Conservation (phyloP, 2,888 invertebrate species). For the Eupelmus urozonus region DNA sequence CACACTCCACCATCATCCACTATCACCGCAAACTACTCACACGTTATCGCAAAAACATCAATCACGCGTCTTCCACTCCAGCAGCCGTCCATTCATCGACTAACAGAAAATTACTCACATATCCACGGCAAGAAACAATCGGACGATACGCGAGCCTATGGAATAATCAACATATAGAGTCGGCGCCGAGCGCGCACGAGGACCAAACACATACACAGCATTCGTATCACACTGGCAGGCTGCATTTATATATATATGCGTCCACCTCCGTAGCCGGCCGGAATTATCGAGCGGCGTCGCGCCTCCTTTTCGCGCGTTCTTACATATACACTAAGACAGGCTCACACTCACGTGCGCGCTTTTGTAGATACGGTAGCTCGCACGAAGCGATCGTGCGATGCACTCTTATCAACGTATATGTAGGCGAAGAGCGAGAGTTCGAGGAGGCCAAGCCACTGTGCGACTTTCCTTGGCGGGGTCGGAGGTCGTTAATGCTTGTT, state of each 20-base stretch:
- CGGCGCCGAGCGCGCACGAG: background rate
- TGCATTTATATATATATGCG: background rate
- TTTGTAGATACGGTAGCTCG: background rate
- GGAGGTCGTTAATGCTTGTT: too few species aligned
- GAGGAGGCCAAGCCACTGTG: too few species aligned
- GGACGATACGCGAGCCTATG: too few species aligned
- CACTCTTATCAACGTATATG: constrained; percentile 25
- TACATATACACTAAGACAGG: background rate
- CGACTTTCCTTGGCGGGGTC: too few species aligned
- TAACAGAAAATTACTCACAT: too few species aligned
- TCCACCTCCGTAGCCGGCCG: background rate
- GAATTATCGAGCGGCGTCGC: constrained; percentile 53
- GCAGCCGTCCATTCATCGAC: too few species aligned
- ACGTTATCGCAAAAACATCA: too few species aligned
- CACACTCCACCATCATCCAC: too few species aligned
- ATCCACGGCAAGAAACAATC: background rate
- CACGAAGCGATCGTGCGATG: constrained; percentile 43
- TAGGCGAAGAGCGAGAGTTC: too few species aligned
- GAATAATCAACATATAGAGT: too few species aligned
- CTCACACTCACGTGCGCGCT: background rate
- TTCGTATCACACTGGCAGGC: background rate
- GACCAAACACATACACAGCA: background rate
- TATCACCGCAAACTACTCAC: too few species aligned
- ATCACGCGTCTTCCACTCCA: too few species aligned
- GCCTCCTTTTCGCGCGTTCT: constrained; percentile 16